Evolutionary conservation across 1,140 invertebrate genomes (phyloP).

Genomic region (Drosophila hydei): DNA sequence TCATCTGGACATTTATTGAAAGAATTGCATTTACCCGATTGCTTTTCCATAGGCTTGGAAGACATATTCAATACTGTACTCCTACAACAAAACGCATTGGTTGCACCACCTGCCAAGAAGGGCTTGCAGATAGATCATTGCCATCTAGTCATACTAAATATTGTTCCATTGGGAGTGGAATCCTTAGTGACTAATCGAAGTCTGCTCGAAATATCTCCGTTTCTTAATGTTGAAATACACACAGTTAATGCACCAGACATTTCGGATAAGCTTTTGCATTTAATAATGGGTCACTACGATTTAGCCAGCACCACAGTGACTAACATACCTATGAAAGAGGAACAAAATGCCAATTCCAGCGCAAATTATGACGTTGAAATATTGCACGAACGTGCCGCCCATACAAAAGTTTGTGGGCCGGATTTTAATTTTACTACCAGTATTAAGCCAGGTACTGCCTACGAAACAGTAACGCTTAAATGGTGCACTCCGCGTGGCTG

Average conservation of each 20-base stretch:
- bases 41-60: constrained; percentile 85
- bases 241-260: constrained; percentile 88
- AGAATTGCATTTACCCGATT: not conserved
- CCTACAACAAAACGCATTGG: constrained; percentile 91
- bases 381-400: constrained; percentile 93
- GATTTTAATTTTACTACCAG: constrained; percentile 85
- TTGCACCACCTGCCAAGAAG: constrained; percentile 86
- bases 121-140: constrained; percentile 92
- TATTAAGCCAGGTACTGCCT: constrained; percentile 85
- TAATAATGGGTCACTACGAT: constrained; percentile 94
- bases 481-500: constrained; percentile 97
- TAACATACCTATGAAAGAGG: constrained; percentile 99
- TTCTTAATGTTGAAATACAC: constrained; percentile 88
- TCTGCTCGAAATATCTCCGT: constrained; percentile 87
- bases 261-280: constrained; percentile 88
- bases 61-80: constrained; percentile 93
- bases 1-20: not conserved
- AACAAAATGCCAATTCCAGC: constrained; percentile 98
- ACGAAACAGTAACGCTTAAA: constrained; percentile 92
- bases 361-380: constrained; percentile 99
- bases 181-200: constrained; percentile 89
- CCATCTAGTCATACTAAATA: constrained; percentile 94
- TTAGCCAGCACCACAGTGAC: constrained; percentile 98
- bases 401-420: constrained; percentile 89
- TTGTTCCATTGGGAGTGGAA: constrained; percentile 91